Conservation (phyloP, 2,797 vertebrate genomes). For the Hippopotamyrus pictus region DNA sequence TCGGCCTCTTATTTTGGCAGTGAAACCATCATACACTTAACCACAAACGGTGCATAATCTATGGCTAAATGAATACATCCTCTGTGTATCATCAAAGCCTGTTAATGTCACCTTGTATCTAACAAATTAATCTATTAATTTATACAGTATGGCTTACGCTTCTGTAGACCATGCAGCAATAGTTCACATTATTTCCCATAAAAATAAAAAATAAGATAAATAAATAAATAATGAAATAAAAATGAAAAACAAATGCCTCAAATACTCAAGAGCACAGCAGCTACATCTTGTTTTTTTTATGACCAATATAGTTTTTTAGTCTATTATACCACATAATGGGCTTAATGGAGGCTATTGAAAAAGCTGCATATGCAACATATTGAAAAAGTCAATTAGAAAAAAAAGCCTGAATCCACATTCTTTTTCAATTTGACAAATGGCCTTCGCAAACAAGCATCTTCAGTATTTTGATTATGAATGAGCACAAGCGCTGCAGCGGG, state of each 20-base stretch:
- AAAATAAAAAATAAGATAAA: background rate
- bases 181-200: background rate
- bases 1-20: background rate
- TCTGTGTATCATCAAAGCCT: background rate
- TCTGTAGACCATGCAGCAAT: background rate
- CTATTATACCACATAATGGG: background rate
- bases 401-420: background rate
- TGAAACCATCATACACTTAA: background rate
- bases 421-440: conserved; percentile 4
- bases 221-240: background rate
- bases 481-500: background rate
- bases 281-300: background rate
- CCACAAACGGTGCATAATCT: background rate
- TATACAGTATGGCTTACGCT: background rate
- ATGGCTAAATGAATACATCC: background rate
- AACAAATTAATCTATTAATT: background rate
- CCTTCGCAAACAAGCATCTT: background rate
- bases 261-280: background rate
- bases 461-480: conserved; percentile 12
- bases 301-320: background rate
- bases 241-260: background rate
- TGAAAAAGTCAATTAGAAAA: background rate
- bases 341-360: background rate
- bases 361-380: background rate
- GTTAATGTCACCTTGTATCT: background rate